Percentiles rank a stretch among this genome's conserved stretches.
Evolutionary conservation across 2,888 invertebrate genomes (phyloP).

Genomic region (Melinaea marsaeus): DNA sequence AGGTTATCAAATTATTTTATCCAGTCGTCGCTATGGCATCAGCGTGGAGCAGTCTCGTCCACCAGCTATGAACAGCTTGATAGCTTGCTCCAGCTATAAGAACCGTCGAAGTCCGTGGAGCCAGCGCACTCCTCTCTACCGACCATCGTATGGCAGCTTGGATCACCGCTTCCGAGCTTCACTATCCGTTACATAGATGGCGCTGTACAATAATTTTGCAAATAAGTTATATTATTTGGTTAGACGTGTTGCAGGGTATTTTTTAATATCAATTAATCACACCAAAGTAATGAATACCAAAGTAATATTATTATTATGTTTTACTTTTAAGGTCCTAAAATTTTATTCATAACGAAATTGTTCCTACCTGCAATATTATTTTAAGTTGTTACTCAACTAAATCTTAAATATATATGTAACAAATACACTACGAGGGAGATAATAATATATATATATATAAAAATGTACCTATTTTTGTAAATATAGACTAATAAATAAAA

Average conservation of each 20-base stretch:
- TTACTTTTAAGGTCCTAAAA: too few species aligned
- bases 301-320: too few species aligned
- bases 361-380: too few species aligned
- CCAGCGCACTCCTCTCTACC: conserved; percentile 62
- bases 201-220: neutral
- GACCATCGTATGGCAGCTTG: conserved; percentile 66
- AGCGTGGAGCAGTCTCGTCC: conserved; percentile 82
- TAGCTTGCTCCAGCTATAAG: conserved; percentile 87
- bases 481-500: too few species aligned
- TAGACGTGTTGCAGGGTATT: neutral
- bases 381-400: too few species aligned
- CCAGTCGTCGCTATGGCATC: conserved; percentile 68
- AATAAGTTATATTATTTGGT: neutral
- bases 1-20: neutral
- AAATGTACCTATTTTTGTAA: too few species aligned
- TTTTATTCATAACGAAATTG: too few species aligned
- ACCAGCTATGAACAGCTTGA: conserved; percentile 85
- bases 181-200: conserved; percentile 40
- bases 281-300: too few species aligned
- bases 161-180: conserved; percentile 62
- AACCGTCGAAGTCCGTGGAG: conserved; percentile 77
- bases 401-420: too few species aligned
- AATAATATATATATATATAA: too few species aligned
- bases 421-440: too few species aligned
- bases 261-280: too few species aligned